Evolutionary conservation across 2,113 vertebrate genomes (phyloP).

Genomic region (Chloebia gouldiae): DNA sequence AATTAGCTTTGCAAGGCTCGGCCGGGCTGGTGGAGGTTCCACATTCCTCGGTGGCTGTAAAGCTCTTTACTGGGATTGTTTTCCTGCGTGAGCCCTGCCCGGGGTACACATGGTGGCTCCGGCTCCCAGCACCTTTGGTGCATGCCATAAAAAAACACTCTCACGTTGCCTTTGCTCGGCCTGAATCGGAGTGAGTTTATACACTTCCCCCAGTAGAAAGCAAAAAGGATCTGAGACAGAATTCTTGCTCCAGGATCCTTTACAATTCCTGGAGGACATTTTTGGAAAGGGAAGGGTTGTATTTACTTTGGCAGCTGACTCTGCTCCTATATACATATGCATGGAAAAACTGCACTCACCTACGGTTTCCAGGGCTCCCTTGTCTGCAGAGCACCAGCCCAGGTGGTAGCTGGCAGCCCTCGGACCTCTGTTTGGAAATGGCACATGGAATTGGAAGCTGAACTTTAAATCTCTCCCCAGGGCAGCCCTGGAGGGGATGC

Average conservation of each 20-base stretch:
- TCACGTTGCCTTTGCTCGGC: not conserved
- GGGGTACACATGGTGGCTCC: constrained; percentile 17
- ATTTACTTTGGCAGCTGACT: constrained; percentile 57
- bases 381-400: not conserved
- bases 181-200: not conserved
- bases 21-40: constrained; percentile 33
- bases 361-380: not conserved
- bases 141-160: not conserved
- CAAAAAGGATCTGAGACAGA: constrained; percentile 21
- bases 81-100: constrained; percentile 18
- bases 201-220: constrained; percentile 12
- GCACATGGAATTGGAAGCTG: not conserved
- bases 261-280: constrained; percentile 65
- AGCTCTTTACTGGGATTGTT: constrained; percentile 57
- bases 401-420: constrained; percentile 7
- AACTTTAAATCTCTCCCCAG: not conserved
- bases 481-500: not conserved
- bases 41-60: constrained; percentile 57
- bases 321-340: constrained; percentile 15
- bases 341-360: constrained; percentile 62
- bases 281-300: constrained; percentile 66
- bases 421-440: not conserved
- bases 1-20: constrained; percentile 39
- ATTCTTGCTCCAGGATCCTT: constrained; percentile 55
- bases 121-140: constrained; percentile 20